Evolutionary conservation across 2,113 vertebrate genomes (phyloP), one percentile per base, ranked within the genome.

Genomic region (Orcinus orca): DNA sequence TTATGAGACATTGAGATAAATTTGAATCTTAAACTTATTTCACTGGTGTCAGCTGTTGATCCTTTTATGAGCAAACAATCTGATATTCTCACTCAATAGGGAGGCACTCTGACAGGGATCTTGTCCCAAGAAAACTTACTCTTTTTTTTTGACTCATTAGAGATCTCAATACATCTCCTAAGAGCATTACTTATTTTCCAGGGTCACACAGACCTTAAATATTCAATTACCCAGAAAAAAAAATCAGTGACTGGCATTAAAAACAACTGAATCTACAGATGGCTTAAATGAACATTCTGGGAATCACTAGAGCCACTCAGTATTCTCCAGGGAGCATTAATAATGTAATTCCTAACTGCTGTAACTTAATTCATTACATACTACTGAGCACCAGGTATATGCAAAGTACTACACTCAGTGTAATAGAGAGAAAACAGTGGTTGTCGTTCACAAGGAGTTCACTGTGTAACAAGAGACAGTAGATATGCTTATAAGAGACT

Each of bases 41-140:
- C 29, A 38, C 25, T 71, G 26, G 7, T 36, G 31, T 68, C 41
- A 26, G 29, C 14, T 31, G 10, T 50, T 53, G 29, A 76, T n/a
- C 7, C 58, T 36, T 62, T 87, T 79, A 62, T 77, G n/a, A 80
- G 18, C 53, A 86, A 25, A 62, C 31, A 83, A 87, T 68, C 47
- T 84, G 38, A 84, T 44, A 90, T 20, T 88, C 36, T 79, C 26
- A 79, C 10, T 68, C 31, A 70, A 55, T 29, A 94, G 36, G 7
- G n/a, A 93, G 29, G 74, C 5, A 44, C 17, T 65, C 26, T 90
- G 14, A 85, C 17, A 71, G 36, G 25, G 20, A 88, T 58, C 63
- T 83, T 87, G 31, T 76, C 58, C 31, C 80, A 87, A 93, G 33
- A 94, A 95, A 96, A 96, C 8, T 63, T 26, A 47, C 21, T 65